Conservation (phyloP, 1,140 invertebrate genomes). For the Scaptomyza graminum region DNA sequence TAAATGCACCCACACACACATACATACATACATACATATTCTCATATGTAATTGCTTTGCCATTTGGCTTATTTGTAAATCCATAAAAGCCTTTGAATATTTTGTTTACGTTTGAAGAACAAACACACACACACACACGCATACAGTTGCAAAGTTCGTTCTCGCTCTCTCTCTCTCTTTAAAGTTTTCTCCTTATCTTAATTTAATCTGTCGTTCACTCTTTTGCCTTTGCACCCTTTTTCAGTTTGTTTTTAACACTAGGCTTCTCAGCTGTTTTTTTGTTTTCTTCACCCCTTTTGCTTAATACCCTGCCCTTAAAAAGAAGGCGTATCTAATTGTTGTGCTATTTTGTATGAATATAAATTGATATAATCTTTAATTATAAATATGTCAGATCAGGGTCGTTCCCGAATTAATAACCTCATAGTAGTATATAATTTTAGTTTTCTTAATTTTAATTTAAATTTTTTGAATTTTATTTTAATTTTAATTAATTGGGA, state of each 20-base stretch:
- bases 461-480: too few species aligned
- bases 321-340: neutral
- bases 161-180: neutral
- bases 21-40: constrained; percentile 8
- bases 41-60: constrained; percentile 11
- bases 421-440: too few species aligned
- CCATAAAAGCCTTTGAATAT: constrained; percentile 8
- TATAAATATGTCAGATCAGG: too few species aligned
- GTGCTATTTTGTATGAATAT: too few species aligned
- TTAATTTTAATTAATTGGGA: too few species aligned
- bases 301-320: neutral
- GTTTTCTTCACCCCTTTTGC: neutral
- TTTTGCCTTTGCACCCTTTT: constrained; percentile 5
- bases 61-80: constrained; percentile 20
- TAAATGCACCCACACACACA: constrained; percentile 42
- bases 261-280: constrained; percentile 33
- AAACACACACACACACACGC: constrained; percentile 9
- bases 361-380: too few species aligned
- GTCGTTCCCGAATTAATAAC: too few species aligned
- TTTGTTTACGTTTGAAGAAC: constrained; percentile 31
- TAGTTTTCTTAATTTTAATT: too few species aligned
- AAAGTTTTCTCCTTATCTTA: neutral
- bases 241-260: constrained; percentile 6
- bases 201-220: neutral
- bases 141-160: neutral